These are phyloP conservation scores for Laticauda laticaudata DNA, from an alignment of 2,113 vertebrate genomes.

Conservation along the genomic window DNA sequence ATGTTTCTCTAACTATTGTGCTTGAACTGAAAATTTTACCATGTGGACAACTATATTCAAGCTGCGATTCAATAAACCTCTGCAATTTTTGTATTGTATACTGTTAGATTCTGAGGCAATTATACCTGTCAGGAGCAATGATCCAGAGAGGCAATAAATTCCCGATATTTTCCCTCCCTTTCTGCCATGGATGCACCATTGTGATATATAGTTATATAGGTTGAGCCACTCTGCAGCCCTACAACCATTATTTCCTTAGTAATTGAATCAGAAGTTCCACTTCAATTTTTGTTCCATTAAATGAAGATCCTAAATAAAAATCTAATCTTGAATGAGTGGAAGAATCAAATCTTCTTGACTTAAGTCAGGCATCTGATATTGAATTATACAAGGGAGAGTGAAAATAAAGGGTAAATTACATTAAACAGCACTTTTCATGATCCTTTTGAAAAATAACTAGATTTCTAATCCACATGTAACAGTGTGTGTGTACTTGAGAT, in stretches of 20 bases:
- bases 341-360: background rate
- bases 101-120: background rate
- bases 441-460: constrained; percentile 22
- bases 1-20: background rate
- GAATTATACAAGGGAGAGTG: constrained; percentile 14
- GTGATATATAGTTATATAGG: background rate
- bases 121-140: background rate
- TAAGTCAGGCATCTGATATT: background rate
- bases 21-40: background rate
- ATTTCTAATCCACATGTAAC: constrained; percentile 10
- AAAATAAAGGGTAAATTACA: constrained; percentile 28
- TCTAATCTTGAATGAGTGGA: background rate
- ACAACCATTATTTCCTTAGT: background rate
- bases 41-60: background rate
- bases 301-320: background rate
- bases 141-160: background rate
- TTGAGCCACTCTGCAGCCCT: background rate
- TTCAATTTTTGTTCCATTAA: background rate
- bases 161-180: background rate
- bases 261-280: background rate
- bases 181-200: background rate
- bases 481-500: constrained; percentile 13
- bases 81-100: background rate
- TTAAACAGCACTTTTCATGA: constrained; percentile 10
- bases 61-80: background rate